These are phyloP conservation scores for Neolamprologus ventralis DNA, from an alignment of 2,113 vertebrate species.

Conservation along the genomic window DNA sequence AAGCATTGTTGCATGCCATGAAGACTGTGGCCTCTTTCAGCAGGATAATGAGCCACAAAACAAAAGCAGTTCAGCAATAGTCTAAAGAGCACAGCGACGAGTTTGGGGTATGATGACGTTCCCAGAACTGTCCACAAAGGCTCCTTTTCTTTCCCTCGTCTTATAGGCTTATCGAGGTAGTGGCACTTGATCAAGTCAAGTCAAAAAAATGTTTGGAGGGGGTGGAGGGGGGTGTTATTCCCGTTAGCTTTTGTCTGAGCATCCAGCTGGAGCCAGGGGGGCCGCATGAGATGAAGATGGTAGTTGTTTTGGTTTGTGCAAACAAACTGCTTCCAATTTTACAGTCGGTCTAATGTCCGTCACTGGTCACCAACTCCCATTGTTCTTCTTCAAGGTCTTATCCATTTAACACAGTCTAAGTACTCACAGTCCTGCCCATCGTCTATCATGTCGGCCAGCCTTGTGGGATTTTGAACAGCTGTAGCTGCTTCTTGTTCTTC, in stretches of 20 bases:
- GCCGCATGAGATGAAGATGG: not conserved
- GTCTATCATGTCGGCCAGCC: no score
- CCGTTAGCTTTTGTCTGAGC: not conserved
- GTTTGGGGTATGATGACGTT: not conserved
- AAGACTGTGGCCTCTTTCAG: not conserved
- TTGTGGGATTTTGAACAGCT: no score
- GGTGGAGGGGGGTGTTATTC: not conserved
- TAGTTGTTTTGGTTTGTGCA: not conserved
- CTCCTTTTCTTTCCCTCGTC: not conserved
- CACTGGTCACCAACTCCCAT: not conserved
- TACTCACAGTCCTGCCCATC: no score
- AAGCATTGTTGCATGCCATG: not conserved
- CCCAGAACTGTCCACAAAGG: not conserved
- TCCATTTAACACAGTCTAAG: not conserved
- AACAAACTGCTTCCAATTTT: not conserved
- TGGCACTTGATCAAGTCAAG: not conserved
- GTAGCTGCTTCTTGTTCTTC: no score
- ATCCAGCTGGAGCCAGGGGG: accelerated
- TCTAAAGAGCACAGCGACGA: not conserved
- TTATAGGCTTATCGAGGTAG: accelerated
- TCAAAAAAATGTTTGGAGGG: not conserved
- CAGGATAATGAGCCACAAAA: not conserved
- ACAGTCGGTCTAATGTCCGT: not conserved
- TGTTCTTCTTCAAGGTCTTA: not conserved
- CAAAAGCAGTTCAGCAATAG: not conserved